Evolutionary conservation across 2,797 vertebrate genomes (phyloP), one percentile per base, ranked within the genome.

Genomic region (Harpagifer antarcticus): DNA sequence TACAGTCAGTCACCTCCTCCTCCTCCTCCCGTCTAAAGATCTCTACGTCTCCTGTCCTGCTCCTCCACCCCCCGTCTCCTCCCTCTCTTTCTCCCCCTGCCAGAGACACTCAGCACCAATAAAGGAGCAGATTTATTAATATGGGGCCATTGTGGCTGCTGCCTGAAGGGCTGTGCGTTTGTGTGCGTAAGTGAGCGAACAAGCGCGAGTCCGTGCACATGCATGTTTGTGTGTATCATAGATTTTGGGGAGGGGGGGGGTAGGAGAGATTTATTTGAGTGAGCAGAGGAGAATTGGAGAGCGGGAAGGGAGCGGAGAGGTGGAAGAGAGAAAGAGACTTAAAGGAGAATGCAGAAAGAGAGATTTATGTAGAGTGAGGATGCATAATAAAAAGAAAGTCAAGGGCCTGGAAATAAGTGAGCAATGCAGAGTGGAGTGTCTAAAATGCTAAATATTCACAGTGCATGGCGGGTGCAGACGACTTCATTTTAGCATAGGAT

Each of bases 111-210:
- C 92, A 91, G 93, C 94, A 94, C 93, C 94, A 95, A 95, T 95
- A 96, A 96, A 96, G 92, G 89, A 92, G 86, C 91, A 94, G 94
- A 95, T 96, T 96, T 95, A 96, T 95, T 95, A 94, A 93, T 93
- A 94, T 93, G 92, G 93, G 91, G 92, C 92, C 92, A 92, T 92
- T 94, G 92, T 92, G 91, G 92, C 91, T 93, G 88, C 92, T 90
- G 86, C 90, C 93, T 90, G 86, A 82, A 91, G 92, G 87, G 83
- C 76, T 90, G 86, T 88, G 87, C 88, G 86, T 90, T 76, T 91
- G 84, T 87, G 82, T 79, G 85, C 17, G 52, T 70, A 60, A 62
- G 82, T 72, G 83, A 66, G 72, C 10, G 68, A 72, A 74, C 10
- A 65, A 72, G 76, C 49, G 63, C 19, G 43, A 40, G 78, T 68